A percentile compares a stretch with the other conserved stretches of the same genome.
Conservation (phyloP, 2,888 invertebrate species). For the Andrena praecox region DNA sequence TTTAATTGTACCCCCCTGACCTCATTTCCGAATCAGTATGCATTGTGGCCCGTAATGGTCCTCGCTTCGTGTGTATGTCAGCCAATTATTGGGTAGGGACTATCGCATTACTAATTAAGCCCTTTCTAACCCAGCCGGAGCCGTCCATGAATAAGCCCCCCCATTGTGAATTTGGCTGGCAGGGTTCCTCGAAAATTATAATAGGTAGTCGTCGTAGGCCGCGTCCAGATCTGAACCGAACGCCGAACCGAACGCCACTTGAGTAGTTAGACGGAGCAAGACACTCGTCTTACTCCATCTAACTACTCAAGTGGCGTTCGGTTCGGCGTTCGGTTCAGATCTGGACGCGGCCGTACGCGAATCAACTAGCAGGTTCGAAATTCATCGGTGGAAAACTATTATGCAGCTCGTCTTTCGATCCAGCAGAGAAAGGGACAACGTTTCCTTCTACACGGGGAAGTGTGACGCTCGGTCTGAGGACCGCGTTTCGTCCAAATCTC, state of each 20-base stretch:
- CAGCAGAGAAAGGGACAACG: not conserved
- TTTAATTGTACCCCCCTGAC: constrained; percentile 38
- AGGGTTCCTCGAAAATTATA: constrained; percentile 22
- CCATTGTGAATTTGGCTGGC: not conserved
- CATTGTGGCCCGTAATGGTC: constrained; percentile 36
- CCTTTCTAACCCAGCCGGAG: not conserved
- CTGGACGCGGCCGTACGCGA: no score
- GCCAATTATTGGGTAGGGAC: constrained; percentile 53
- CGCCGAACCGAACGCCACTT: no score
- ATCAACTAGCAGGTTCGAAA: not conserved
- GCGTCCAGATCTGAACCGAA: no score
- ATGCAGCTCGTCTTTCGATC: not conserved
- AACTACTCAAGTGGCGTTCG: no score
- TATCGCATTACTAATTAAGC: constrained; percentile 68
- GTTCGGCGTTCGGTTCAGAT: no score
- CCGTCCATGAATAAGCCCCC: not conserved
- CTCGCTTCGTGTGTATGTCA: constrained; percentile 28
- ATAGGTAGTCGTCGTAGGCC: constrained; percentile 3
- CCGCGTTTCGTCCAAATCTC: constrained; percentile 51
- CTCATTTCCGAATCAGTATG: constrained; percentile 29
- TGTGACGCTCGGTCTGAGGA: constrained; percentile 35
- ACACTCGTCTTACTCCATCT: no score
- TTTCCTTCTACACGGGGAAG: constrained; percentile 45
- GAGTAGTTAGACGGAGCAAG: no score
- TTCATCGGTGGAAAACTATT: not conserved